Evolutionary conservation across 2,797 vertebrate genomes (phyloP).

Genomic region (Telmatherina bonti): DNA sequence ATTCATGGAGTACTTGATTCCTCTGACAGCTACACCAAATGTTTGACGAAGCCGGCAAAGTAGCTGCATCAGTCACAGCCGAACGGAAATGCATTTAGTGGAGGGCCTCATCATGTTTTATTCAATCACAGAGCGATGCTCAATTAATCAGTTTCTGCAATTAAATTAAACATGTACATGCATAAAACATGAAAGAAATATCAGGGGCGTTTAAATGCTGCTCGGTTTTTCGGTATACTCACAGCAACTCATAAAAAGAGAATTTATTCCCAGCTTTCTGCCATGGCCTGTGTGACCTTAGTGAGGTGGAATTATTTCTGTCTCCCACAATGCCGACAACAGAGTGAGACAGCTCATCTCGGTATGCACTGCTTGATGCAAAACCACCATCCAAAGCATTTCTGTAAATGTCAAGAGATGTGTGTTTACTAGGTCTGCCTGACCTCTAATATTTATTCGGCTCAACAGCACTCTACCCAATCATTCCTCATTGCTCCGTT

Average conservation of each 20-base stretch:
- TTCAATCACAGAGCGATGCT: conserved; percentile 83
- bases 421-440: conserved; percentile 63
- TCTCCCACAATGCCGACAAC: conserved; percentile 20
- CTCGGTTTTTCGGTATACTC: conserved; percentile 15
- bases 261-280: conserved; percentile 32
- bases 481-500: conserved; percentile 74
- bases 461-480: conserved; percentile 67
- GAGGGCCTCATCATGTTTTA: conserved; percentile 86
- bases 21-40: conserved; percentile 78
- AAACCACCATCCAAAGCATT: conserved; percentile 62
- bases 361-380: conserved; percentile 56
- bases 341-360: conserved; percentile 35
- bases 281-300: conserved; percentile 27
- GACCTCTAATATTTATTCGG: conserved; percentile 80
- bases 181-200: conserved; percentile 84
- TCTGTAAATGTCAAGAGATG: conserved; percentile 76
- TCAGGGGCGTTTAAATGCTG: conserved; percentile 70
- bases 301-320: conserved; percentile 29
- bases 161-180: conserved; percentile 87
- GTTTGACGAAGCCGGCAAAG: conserved; percentile 81
- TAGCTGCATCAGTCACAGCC: conserved; percentile 84
- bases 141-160: conserved; percentile 88
- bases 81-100: conserved; percentile 84
- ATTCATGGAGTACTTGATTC: conserved; percentile 82
- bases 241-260: conserved; percentile 32